Evolutionary conservation across 2,113 vertebrate species (phyloP).

Genomic region (Grus americana): DNA sequence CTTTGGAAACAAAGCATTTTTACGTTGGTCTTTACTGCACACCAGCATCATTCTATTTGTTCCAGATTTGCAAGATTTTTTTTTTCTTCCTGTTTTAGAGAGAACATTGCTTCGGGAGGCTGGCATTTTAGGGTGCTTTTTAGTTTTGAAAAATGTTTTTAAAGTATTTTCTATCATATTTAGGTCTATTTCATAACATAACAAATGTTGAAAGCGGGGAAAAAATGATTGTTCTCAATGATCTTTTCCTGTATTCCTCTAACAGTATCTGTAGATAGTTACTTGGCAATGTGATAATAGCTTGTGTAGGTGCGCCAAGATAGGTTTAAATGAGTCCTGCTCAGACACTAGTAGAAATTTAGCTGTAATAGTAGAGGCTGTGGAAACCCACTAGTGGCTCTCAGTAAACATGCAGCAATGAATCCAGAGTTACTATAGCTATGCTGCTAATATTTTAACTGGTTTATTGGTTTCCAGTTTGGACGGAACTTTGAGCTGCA

Average conservation of each 20-base stretch:
- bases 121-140: background rate
- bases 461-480: background rate
- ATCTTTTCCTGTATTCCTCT: background rate
- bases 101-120: background rate
- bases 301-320: background rate
- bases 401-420: background rate
- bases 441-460: background rate
- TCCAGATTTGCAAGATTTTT: background rate
- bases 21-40: background rate
- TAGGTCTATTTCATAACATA: background rate
- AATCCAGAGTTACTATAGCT: background rate
- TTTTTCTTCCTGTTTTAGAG: background rate
- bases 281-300: background rate
- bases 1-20: background rate
- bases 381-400: background rate
- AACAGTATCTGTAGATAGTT: background rate
- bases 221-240: background rate
- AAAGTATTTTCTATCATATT: background rate
- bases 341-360: background rate
- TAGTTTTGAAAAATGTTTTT: background rate
- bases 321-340: background rate
- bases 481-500: background rate
- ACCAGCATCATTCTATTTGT: background rate
- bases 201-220: background rate
- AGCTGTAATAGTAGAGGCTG: background rate